Evolutionary conservation across 2,797 vertebrate genomes (phyloP), one percentile per base, ranked within the genome.

Genomic region (Oreonectes daqikongensis): DNA sequence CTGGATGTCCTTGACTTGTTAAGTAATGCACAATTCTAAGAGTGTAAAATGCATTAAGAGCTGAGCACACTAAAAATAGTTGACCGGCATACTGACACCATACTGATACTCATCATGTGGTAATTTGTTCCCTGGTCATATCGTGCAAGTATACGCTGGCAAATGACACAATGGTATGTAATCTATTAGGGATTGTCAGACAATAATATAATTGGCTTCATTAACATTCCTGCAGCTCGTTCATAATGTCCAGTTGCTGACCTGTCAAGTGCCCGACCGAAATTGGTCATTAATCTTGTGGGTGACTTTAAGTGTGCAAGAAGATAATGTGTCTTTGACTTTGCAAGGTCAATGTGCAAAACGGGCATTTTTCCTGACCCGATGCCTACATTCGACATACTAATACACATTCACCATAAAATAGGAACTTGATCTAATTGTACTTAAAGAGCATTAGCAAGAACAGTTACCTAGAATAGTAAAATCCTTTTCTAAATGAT

Each of bases 221-320:
- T 67, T 76, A 68, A 48, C 20, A 48, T 76, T 68, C 52, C 73
- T 59, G 38, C 26, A 26, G 28, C 52, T 60, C 40, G 11, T 71
- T 48, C 69, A 30, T 68, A 53, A 79, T 65, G 42, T 75, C 66
- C 76, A 78, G 72, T 75, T 64, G 59, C 46, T 35, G 30, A 67
- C 35, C 64, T 26, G 28, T 60, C 5, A 17, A 46, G 35, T 32
- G 50, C 64, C 22, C 38, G 48, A 61, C 22, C 28, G 57, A 73
- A 72, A 69, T 69, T 17, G 46, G n/a, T 52, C 61, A 79, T 81
- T 78, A 75, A 71, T 81, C 68, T 60, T 66, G 30, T 35, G 12
- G 24, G 63, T 20, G 40, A 42, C 14, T 2, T 17, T 20, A 50
- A 78, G 42, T 15, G 20, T 42, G 65, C 60, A 68, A 72, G 53